Conservation (phyloP, 1,140 invertebrate genomes). For the Parasteatoda tepidariorum region DNA sequence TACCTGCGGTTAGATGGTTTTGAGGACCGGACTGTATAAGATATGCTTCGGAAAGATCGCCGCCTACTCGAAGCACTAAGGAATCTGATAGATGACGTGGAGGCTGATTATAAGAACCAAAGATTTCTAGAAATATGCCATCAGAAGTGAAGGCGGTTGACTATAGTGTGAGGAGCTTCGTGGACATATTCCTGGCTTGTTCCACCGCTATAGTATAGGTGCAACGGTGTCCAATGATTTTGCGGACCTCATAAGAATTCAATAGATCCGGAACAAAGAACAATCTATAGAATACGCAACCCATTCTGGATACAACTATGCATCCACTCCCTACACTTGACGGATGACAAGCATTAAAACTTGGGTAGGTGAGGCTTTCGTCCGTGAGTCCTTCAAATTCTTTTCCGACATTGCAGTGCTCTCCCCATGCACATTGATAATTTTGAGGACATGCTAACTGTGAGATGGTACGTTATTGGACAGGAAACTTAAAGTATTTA, state of each 20-base stretch:
- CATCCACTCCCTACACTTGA: conserved; percentile 17
- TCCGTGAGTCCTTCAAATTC: not conserved
- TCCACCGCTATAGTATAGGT: conserved; percentile 14
- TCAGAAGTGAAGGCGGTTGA: not conserved
- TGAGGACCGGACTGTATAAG: not conserved
- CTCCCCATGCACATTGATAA: not conserved
- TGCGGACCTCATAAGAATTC: not conserved
- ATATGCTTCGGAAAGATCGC: not conserved
- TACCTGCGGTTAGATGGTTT: not conserved
- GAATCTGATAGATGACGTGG: not conserved
- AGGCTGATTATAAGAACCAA: not conserved
- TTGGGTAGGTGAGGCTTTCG: not conserved
- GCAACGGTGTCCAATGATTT: not conserved
- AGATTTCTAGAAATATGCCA: not conserved
- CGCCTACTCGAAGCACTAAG: not conserved
- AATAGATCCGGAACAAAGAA: conserved; percentile 13
- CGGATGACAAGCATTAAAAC: not conserved
- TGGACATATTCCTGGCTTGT: not conserved
- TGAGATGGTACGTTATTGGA: no score
- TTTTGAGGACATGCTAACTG: no score
- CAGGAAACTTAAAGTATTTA: no score
- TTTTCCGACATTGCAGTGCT: not conserved
- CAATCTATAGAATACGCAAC: conserved; percentile 6
- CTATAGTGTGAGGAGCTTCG: not conserved
- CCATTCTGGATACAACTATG: conserved; percentile 13